Percentiles rank a stretch among this genome's conserved stretches.
Conservation (phyloP, 2,888 invertebrate genomes). For the Hermaeophaga mercurialis region DNA sequence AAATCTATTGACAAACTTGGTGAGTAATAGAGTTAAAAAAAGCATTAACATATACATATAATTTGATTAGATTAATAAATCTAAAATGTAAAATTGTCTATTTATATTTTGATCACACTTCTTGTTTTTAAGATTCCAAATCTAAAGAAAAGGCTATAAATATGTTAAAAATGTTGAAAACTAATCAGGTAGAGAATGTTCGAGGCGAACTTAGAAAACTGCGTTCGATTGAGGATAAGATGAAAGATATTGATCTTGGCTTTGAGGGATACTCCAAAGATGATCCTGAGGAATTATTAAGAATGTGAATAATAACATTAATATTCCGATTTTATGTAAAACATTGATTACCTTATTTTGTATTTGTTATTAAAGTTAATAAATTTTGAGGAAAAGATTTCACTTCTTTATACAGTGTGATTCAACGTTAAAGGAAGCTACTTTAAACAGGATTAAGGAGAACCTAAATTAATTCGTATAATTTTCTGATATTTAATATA, state of each 20-base stretch:
- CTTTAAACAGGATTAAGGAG: no score
- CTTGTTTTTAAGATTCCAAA: conserved; percentile 37
- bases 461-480: no score
- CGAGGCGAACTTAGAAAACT: conserved; percentile 50
- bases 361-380: no score
- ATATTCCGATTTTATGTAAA: no score
- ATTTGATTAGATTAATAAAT: background rate
- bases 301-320: background rate
- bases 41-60: background rate
- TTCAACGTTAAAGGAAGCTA: no score
- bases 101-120: background rate
- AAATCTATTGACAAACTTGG: conserved; percentile 43
- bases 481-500: no score
- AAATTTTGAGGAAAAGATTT: no score
- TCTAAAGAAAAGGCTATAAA: conserved; percentile 46
- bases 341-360: no score
- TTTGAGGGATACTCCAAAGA: conserved; percentile 29
- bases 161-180: conserved; percentile 48
- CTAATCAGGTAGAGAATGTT: conserved; percentile 52
- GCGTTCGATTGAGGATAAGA: conserved; percentile 50
- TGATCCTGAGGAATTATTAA: conserved; percentile 21
- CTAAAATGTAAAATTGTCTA: background rate
- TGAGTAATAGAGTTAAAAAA: conserved; percentile 17
- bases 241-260: conserved; percentile 44
- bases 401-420: no score